Evolutionary conservation across 1,140 invertebrate genomes (phyloP), one percentile per base, ranked within the genome.

Genomic region (Drosophila oshimai): DNA sequence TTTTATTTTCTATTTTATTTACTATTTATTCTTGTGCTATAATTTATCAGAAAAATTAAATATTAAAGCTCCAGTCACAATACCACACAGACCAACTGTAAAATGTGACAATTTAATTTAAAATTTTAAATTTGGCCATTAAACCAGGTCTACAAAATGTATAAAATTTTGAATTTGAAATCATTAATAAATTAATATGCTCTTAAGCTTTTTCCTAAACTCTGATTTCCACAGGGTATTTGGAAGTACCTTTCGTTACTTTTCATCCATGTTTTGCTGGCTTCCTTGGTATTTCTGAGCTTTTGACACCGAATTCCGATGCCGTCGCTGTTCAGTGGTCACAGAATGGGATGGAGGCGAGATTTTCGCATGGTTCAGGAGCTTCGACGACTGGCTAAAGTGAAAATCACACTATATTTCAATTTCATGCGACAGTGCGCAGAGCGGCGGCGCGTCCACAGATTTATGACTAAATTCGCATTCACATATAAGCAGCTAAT

Each of bases 401-500:
- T 87, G 80, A 86, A 86, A 86, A 86, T 86, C 81, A 86, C 80
- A 86, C 80, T 87, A 86, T 86, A 86, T 86, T 86, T 86, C 80
- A 86, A 86, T 86, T 86, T 86, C 80, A 86, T 86, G 80, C 75
- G 80, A 81, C 75, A 72, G 44, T 84, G 80, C 79, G 47, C 71
- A 70, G 71, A 64, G 75, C 78, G 75, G 67, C 70, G 61, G 71
- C 58, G 79, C 76, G 70, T 76, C 62, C 61, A 45, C 76, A 86
- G 76, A 86, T 86, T 86, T 86, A 86, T 86, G 81, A 86, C 81
- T 86, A 86, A 87, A 86, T 86, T 87, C 81, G 46, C 81, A 86
- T 86, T 80, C 80, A 76, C 78, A 83, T 81, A 72, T 84, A 81
- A 87, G 76, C 81, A 77, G 81, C 81, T 87, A 86, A 86, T 86